Evolutionary conservation across 2,888 invertebrate species (phyloP), one percentile per base, ranked within the genome.

Genomic region (Hirtodrosophila cameraria): DNA sequence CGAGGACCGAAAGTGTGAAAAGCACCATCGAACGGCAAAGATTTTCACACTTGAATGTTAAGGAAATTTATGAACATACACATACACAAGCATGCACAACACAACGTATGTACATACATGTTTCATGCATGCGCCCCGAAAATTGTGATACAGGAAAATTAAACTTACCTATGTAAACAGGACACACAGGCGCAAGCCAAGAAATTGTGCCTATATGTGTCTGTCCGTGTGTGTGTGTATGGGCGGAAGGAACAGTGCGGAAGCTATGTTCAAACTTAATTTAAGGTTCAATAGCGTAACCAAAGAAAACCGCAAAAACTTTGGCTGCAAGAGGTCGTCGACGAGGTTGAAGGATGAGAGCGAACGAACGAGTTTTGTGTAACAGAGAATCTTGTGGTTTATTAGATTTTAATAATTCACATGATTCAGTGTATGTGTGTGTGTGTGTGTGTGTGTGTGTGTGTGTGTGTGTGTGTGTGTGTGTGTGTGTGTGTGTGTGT

Each of bases 401-500:
- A 89, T 89, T 89, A 89, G 89, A 89, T 89, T 89, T 89, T 89
- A 89, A 89, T 89, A 89, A 89, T 89, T 89, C 88, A 89, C 89
- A 89, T 87, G 87, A 79, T 75, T 83, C 69, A 60, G 45, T 52
- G 20, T 45, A 61, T 36, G 28, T 28, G 12, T 39, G 20, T 42
- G 13, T 13, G 50, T 13, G 16, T 43, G 15, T 50, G 28, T 52
- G 13, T 39, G 18, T 39, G 8, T 39, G 12, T 41, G 23, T 55
- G 53, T 35, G 35, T 39, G 27, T 41, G 35, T 36, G 39, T 11
- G 20, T 33, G 53, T 38, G 43, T 36, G 25, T 43, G 31, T 46
- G 43, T 36, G 23, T 38, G 36, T 12, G 18, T 42, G 13, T 45
- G 16, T 50, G 28, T 52, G 12, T 39, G 15, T 41, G 7, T 41